Base-by-base conservation (phyloP, 2,888 invertebrate species). In the Hypselothyrea guttata region DNA sequence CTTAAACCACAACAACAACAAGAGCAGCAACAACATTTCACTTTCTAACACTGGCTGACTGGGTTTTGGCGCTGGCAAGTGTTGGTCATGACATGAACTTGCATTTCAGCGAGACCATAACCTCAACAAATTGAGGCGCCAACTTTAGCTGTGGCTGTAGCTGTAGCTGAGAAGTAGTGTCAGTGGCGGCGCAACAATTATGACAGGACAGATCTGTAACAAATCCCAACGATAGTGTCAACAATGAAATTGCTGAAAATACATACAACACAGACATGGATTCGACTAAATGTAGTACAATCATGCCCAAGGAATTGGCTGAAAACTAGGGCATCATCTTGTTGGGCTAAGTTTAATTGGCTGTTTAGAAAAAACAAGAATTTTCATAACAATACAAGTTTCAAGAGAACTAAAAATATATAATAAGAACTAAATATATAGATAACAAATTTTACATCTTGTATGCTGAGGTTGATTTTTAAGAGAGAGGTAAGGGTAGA, bases 171-270 rank as follows among this genome's bases (percentile, higher is more conserved):
- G n/a, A n/a, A n/a, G n/a, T n/a, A n/a, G n/a, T 22, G 22, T 5
- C 22, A 22, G 22, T 22, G 22, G 28, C 37, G 4, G 65, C 63
- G 76, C 74, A 71, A 78, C 76, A 86, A 85, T 85, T 85, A 83
- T 83, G 84, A 86, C 87, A 83, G 70, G 61, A 66, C 82, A 77
- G 73, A 83, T 84, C 63, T 75, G 55, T 35, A 51, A 31, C 53
- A 12, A 8, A 31, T 8, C 7, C 18, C n/a, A 51, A 28, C 51
- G 27, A 83, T 71, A 77, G 82, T 84, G 86, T 86, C 86, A 87
- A 87, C 84, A 84, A 84, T 87, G 84, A 84, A 87, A 63, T 69
- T 68, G 87, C 84, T 79, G 70, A 83, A 84, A 41, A 38, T 9
- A 31, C 4, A 37, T 16, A 37, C 13, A n/a, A 40, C 12, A 27